Percentiles rank a stretch among this genome's conserved stretches.
These are phyloP conservation scores for Drosophila niveifrons DNA, from an alignment of 2,888 invertebrate species.

Conservation along the genomic window DNA sequence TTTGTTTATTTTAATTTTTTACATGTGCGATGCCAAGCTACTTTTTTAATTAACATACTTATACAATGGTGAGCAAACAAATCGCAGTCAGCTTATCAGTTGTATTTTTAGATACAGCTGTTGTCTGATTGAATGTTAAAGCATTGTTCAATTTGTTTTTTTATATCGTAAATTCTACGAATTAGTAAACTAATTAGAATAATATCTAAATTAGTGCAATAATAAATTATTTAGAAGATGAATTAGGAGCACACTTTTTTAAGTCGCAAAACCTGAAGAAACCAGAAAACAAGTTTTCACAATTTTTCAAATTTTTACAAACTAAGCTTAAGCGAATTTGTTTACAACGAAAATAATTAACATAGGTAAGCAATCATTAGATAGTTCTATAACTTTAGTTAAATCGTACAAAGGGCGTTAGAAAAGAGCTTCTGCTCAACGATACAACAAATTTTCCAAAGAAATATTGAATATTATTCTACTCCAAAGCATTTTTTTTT, in stretches of 20 bases:
- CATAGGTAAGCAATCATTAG: neutral
- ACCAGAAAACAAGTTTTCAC: neutral
- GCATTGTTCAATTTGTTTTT: slow-evolving; percentile 5
- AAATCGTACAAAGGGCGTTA: neutral
- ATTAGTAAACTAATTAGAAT: slow-evolving; percentile 15
- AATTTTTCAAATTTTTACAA: neutral
- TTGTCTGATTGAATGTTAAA: slow-evolving; percentile 2
- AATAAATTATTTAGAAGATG: slow-evolving; percentile 7
- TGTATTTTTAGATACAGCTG: slow-evolving; percentile 35
- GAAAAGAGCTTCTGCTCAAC: neutral
- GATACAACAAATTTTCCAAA: neutral
- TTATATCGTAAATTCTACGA: neutral
- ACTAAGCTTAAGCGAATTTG: neutral
- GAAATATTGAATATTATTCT: neutral
- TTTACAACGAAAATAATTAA: neutral
- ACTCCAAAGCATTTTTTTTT: neutral
- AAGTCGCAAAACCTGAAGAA: neutral
- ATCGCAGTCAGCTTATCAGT: slow-evolving; percentile 39
- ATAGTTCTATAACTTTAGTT: neutral
- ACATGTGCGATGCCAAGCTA: slow-evolving; percentile 37
- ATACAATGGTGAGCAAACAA: slow-evolving; percentile 32
- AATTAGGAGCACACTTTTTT: neutral
- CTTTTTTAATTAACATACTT: slow-evolving; percentile 46
- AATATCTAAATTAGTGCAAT: slow-evolving; percentile 3
- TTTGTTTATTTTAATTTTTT: slow-evolving; percentile 38